phyloP scores from a whole-genome alignment of 2,888 invertebrate genomes.

The Rhagophthalmus giganteus region DNA sequence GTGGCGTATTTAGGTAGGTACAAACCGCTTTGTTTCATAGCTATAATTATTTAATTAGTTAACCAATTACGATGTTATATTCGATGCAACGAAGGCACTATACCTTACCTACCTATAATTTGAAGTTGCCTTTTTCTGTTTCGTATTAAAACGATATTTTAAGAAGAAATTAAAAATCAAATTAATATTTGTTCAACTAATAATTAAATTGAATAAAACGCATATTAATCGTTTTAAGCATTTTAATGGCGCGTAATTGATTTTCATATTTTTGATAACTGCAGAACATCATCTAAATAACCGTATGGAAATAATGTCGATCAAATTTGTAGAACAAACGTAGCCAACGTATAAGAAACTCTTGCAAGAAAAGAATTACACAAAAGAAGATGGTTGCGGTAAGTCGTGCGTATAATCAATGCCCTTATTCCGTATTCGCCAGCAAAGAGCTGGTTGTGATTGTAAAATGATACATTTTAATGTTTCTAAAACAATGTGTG shows the following conservation, averaged over 20 bases:
- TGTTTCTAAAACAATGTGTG: slow-evolving; percentile 46
- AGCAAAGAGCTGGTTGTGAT: slow-evolving; percentile 45
- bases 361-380: slow-evolving; percentile 7
- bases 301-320: no score
- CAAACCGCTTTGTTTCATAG: no score
- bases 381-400: slow-evolving; percentile 38
- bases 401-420: slow-evolving; percentile 52
- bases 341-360: no score
- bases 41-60: no score
- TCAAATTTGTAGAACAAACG: no score
- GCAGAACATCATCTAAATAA: no score
- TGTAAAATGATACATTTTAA: slow-evolving; percentile 52
- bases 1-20: no score
- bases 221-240: no score
- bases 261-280: neutral
- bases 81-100: no score
- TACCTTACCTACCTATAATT: neutral
- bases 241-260: neutral
- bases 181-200: neutral
- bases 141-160: neutral
- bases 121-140: neutral
- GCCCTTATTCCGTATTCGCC: slow-evolving; percentile 48
- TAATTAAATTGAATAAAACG: neutral
- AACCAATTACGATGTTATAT: no score
- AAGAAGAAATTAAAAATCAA: neutral